Conservation (phyloP, 2,113 vertebrate species). For the Aleadryas rufinucha region DNA sequence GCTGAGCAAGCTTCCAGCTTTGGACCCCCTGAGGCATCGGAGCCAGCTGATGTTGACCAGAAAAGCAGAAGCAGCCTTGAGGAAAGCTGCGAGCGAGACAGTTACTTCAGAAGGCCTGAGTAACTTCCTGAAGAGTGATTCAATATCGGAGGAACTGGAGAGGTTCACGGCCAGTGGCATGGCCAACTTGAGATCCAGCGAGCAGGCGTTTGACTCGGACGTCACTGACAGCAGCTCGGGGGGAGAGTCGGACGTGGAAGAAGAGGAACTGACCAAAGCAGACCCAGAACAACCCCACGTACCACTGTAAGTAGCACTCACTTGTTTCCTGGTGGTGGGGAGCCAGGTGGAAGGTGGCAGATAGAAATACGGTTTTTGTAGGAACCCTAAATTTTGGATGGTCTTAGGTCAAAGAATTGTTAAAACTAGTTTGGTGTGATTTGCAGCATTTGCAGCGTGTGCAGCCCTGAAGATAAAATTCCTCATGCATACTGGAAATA, state of each 20-base stretch:
- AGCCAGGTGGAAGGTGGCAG: neutral
- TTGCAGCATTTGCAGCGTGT: neutral
- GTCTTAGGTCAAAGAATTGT: neutral
- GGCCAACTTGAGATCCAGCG: slow-evolving; percentile 86
- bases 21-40: slow-evolving; percentile 75
- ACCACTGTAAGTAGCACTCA: slow-evolving; percentile 85
- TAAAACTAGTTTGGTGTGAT: neutral
- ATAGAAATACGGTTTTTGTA: neutral
- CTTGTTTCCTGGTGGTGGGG: neutral
- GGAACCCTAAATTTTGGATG: neutral
- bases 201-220: slow-evolving; percentile 94
- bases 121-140: slow-evolving; percentile 86
- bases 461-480: neutral
- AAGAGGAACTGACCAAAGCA: slow-evolving; percentile 88
- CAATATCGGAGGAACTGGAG: slow-evolving; percentile 87
- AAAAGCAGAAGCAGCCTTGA: slow-evolving; percentile 81
- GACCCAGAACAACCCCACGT: slow-evolving; percentile 89
- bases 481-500: rapidly evolving
- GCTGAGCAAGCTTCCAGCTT: slow-evolving; percentile 78
- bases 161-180: slow-evolving; percentile 88
- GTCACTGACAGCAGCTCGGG: slow-evolving; percentile 97
- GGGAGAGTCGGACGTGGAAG: slow-evolving; percentile 93
- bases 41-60: slow-evolving; percentile 79
- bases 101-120: slow-evolving; percentile 77
- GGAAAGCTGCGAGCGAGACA: slow-evolving; percentile 77